Evolutionary conservation across 1,140 invertebrate species (phyloP), one percentile per base, ranked within the genome.

Genomic region (Papilio glaucus): DNA sequence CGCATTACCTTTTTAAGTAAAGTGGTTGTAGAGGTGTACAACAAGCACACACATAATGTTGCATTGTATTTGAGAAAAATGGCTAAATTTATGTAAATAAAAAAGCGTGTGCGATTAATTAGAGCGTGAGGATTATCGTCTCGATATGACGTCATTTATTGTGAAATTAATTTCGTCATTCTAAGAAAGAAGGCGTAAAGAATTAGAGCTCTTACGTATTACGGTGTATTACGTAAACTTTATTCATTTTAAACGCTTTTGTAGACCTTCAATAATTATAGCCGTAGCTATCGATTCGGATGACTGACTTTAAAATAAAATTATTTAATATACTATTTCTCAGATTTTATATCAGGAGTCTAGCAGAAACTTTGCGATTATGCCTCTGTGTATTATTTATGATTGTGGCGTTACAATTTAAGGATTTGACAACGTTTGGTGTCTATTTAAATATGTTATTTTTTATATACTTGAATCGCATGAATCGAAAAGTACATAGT

Each of bases 71-170:
- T n/a, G n/a, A n/a, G n/a, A n/a, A n/a, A n/a, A n/a, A n/a, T n/a
- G n/a, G n/a, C n/a, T n/a, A n/a, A n/a, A n/a, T 57, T 57, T 26
- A 57, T 13, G 10, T 57, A 10, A 26, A 57, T 26, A 57, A 57
- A 21, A 21, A 65, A 65, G 13, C 62, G 38, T 24, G 37, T 18
- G 4, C 62, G 12, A 18, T 37, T 45, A 69, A 69, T 69, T 69
- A 69, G 67, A 69, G 41, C 42, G 67, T 49, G 39, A 33, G 67
- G 67, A 49, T 69, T 69, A 69, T 37, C 42, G 29, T 69, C 41
- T 69, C 33, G 15, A 69, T 33, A 69, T 69, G 67, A 69, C 67
- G 67, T 69, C 67, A 69, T 69, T 69, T 69, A 49, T 69, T 69
- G 67, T 69, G 42, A 53, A 69, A 69, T 69, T 69, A 69, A 53